Conservation (phyloP, 1,140 invertebrate genomes). For the Macrocentrus cingulum region DNA sequence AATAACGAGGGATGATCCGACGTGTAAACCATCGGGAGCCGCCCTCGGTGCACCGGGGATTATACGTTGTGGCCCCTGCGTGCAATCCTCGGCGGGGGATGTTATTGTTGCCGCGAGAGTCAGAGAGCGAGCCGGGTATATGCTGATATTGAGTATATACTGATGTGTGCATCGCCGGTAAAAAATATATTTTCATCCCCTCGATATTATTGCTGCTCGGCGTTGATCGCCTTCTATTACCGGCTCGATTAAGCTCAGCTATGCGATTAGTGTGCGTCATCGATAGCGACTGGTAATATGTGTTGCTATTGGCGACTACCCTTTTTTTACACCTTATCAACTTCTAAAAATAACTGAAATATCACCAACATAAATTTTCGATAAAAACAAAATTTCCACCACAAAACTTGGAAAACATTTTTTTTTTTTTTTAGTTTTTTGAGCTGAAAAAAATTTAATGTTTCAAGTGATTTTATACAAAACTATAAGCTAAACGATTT, state of each 20-base stretch:
- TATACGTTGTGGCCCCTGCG: slow-evolving; percentile 37
- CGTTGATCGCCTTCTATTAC: slow-evolving; percentile 55
- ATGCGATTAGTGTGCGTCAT: slow-evolving; percentile 54
- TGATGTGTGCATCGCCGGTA: no score
- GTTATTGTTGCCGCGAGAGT: slow-evolving; percentile 54
- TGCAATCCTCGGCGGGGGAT: slow-evolving; percentile 50
- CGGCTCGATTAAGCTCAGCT: slow-evolving; percentile 49
- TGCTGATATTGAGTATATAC: no score
- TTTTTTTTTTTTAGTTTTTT: no score
- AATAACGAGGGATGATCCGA: slow-evolving; percentile 60
- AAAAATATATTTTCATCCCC: no score
- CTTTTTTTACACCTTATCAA: slow-evolving; percentile 39
- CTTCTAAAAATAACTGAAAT: no score
- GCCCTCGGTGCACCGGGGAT: slow-evolving; percentile 46
- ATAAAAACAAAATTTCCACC: no score
- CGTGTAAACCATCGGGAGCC: slow-evolving; percentile 49
- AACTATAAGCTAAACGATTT: no score
- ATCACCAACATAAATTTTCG: no score
- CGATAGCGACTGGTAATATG: slow-evolving; percentile 32
- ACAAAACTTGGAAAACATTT: no score
- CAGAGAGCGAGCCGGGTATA: slow-evolving; percentile 29
- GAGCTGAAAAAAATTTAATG: no score
- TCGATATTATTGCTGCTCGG: slow-evolving; percentile 46
- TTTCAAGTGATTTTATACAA: no score
- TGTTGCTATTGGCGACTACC: slow-evolving; percentile 22